These are phyloP conservation scores for Lepeophtheirus nordmannii DNA, from an alignment of 2,888 invertebrate species.

Conservation along the genomic window DNA sequence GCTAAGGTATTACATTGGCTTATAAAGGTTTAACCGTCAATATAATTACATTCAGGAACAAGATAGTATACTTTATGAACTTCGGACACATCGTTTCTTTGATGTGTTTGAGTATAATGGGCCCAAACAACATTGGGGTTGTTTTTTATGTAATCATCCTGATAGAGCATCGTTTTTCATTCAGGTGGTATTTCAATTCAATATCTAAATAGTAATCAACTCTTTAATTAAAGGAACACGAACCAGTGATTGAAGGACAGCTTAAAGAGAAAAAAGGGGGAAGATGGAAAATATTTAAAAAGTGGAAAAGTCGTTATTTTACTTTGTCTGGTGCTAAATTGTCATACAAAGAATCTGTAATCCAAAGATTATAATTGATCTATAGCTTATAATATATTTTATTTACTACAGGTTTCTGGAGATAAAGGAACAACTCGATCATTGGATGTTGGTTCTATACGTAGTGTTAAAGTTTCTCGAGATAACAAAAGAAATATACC, in stretches of 20 bases:
- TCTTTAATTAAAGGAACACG: conserved; percentile 43
- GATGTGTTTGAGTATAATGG: conserved; percentile 74
- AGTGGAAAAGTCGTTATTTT: conserved; percentile 87
- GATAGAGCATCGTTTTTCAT: conserved; percentile 72
- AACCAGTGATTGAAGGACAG: conserved; percentile 76
- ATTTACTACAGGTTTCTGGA: conserved; percentile 29
- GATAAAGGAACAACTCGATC: conserved; percentile 31
- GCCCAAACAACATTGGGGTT: conserved; percentile 56
- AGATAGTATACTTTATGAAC: conserved; percentile 65
- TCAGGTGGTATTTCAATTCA: conserved; percentile 30
- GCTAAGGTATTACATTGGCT: conserved; percentile 45
- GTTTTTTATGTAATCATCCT: conserved; percentile 82
- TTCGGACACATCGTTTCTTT: conserved; percentile 56
- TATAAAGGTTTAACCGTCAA: neutral
- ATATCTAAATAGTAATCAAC: neutral
- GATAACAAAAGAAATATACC: conserved; percentile 74
- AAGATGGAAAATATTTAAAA: conserved; percentile 70
- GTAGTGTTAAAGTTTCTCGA: conserved; percentile 80
- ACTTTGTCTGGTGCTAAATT: conserved; percentile 81
- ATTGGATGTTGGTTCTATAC: conserved; percentile 80
- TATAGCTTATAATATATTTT: conserved; percentile 25
- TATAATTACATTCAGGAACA: conserved; percentile 49
- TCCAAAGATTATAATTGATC: neutral
- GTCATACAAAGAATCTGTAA: conserved; percentile 49
- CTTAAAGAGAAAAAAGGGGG: conserved; percentile 72